phyloP scores from a whole-genome alignment of 2,888 invertebrate genomes.

The Ceraclea dissimilis region DNA sequence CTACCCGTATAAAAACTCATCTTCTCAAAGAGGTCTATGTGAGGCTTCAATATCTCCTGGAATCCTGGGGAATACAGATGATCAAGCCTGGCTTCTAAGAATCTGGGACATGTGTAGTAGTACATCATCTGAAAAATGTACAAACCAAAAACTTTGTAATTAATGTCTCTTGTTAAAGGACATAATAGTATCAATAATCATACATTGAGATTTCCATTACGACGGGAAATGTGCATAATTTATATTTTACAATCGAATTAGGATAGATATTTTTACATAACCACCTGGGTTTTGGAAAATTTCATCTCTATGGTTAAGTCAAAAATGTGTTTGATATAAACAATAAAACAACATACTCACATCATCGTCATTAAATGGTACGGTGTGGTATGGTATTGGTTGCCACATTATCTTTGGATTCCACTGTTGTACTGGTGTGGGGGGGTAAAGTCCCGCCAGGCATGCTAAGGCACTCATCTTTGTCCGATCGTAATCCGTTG shows the following conservation, averaged over 20 bases:
- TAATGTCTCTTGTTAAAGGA: too few relatives aligned
- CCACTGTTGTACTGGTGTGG: conserved; percentile 49
- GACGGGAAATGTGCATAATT: too few relatives aligned
- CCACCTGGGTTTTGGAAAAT: too few relatives aligned
- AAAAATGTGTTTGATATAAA: too few relatives aligned
- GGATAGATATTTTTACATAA: too few relatives aligned
- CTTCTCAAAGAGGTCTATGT: conserved; percentile 16
- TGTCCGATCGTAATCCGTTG: conserved; percentile 65
- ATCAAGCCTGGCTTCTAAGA: conserved; percentile 20
- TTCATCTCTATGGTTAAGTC: too few relatives aligned
- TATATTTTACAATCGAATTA: too few relatives aligned
- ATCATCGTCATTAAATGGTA: conserved; percentile 36
- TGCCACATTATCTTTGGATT: conserved; percentile 55
- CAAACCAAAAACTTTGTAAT: too few relatives aligned
- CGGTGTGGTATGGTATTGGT: conserved; percentile 53
- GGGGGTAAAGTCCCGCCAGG: conserved; percentile 62
- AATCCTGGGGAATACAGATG: conserved; percentile 12
- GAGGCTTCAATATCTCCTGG: conserved; percentile 16
- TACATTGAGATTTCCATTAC: too few relatives aligned
- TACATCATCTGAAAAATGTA: conserved; percentile 24
- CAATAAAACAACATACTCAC: conserved; percentile 30
- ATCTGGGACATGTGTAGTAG: conserved; percentile 24
- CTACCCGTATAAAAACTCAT: conserved; percentile 19
- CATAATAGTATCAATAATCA: too few relatives aligned
- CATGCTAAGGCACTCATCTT: conserved; percentile 66